These are phyloP conservation scores for Petaurus breviceps DNA, from an alignment of 2,113 vertebrate species.

Conservation along the genomic window DNA sequence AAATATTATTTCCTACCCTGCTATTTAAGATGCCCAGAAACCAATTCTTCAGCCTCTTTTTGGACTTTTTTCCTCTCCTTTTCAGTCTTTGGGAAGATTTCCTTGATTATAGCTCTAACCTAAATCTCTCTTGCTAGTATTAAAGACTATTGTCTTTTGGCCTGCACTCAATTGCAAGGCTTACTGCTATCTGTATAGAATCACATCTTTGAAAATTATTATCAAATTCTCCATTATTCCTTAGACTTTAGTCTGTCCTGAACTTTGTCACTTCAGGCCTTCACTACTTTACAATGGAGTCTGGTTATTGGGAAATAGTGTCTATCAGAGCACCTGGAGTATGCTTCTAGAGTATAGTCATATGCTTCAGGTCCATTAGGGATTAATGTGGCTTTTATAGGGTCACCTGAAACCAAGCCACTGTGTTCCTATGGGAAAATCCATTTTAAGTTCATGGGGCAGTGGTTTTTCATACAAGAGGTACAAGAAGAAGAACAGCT, in stretches of 20 bases:
- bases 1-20: neutral
- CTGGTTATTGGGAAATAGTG: neutral
- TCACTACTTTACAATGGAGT: neutral
- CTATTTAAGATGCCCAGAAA: neutral
- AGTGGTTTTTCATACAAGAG: neutral
- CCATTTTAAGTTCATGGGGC: neutral
- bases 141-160: neutral
- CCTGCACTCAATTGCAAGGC: neutral
- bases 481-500: neutral
- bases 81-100: neutral
- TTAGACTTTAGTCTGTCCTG: neutral
- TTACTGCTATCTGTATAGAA: neutral
- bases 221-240: neutral
- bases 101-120: neutral
- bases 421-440: neutral
- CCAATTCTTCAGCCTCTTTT: neutral
- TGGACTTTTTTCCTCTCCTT: neutral
- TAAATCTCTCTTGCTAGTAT: neutral
- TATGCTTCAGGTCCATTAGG: neutral
- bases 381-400: neutral
- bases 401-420: neutral
- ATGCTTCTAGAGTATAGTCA: neutral
- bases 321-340: neutral
- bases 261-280: neutral
- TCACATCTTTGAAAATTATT: neutral